These are phyloP conservation scores for Sebastes oblongus DNA, from an alignment of 2,797 vertebrate genomes.

Conservation along the genomic window DNA sequence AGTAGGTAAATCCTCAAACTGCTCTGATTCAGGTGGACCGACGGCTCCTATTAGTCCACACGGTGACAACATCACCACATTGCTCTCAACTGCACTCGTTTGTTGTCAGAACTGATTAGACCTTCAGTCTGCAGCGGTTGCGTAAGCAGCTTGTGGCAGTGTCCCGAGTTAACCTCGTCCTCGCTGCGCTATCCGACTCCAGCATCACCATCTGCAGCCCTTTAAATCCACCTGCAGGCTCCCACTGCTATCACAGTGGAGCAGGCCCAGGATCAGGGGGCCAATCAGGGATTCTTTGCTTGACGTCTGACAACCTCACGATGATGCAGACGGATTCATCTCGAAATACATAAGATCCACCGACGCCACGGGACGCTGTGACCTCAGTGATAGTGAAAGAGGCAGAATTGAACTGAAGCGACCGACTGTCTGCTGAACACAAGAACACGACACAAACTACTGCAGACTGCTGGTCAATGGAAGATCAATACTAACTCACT, in stretches of 20 bases:
- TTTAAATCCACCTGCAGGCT: background rate
- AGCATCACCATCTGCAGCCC: background rate
- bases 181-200: background rate
- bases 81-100: background rate
- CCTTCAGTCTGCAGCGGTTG: background rate
- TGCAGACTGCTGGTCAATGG: too few species aligned
- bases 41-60: background rate
- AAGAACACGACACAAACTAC: too few species aligned
- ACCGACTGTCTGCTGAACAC: background rate
- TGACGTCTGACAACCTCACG: background rate
- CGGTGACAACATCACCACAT: background rate
- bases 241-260: background rate
- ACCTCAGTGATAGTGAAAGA: background rate
- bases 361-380: background rate
- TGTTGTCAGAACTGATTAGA: constrained; percentile 7
- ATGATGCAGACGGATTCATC: background rate
- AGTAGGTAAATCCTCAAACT: background rate
- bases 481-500: too few species aligned
- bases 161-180: constrained; percentile 13
- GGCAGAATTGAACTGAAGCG: background rate
- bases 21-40: background rate
- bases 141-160: constrained; percentile 13
- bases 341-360: background rate
- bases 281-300: background rate
- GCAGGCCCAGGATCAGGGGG: background rate